Percentiles rank a stretch among this genome's conserved stretches.
phyloP scores from a whole-genome alignment of 2,888 invertebrate genomes.

The Pammene aurita region DNA sequence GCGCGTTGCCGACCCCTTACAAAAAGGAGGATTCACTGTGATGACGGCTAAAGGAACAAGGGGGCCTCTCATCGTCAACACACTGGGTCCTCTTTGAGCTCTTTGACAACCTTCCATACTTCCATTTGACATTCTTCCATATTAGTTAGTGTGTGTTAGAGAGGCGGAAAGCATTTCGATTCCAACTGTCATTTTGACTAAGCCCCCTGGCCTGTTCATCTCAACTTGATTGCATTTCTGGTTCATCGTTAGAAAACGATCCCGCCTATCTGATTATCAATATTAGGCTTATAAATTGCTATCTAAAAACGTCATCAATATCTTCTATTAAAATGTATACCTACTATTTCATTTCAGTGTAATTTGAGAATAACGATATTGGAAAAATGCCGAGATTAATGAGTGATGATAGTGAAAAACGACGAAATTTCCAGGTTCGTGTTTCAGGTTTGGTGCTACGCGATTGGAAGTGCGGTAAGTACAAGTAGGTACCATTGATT shows the following conservation, averaged over 20 bases:
- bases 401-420: conserved; percentile 15
- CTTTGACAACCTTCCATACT: too few species aligned
- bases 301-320: conserved; percentile 4
- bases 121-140: too few species aligned
- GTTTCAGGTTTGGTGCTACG: not conserved
- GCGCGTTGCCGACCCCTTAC: too few species aligned
- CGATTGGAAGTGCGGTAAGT: too few species aligned
- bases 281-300: conserved; percentile 13
- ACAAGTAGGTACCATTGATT: too few species aligned
- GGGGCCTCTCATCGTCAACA: too few species aligned
- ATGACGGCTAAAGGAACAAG: too few species aligned
- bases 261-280: not conserved
- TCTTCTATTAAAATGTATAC: conserved; percentile 9
- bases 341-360: conserved; percentile 14
- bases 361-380: conserved; percentile 28
- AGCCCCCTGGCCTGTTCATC: not conserved
- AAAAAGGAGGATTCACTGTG: too few species aligned
- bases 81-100: too few species aligned
- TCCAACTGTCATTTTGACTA: too few species aligned
- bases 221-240: conserved; percentile 1
- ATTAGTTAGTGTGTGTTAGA: too few species aligned
- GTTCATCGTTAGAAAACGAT: not conserved
- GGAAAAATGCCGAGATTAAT: conserved; percentile 36
- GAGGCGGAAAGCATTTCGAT: too few species aligned
- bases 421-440: conserved; percentile 9